Evolutionary conservation across 2,797 vertebrate genomes (phyloP), one percentile per base, ranked within the genome.

Genomic region (Lemur catta): DNA sequence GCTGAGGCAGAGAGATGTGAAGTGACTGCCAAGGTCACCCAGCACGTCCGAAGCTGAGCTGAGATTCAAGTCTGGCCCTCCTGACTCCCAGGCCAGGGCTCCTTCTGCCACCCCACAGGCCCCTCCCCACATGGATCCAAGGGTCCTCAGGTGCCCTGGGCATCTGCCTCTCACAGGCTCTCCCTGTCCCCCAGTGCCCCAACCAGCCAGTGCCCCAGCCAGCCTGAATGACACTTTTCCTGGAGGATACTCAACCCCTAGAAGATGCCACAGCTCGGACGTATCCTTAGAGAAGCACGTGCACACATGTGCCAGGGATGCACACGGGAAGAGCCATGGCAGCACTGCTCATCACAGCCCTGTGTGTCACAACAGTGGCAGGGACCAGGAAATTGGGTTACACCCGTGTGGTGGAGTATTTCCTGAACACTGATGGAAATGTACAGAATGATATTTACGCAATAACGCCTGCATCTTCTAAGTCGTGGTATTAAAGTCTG

Each of bases 381-480:
- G 6, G 20, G 26, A 35, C 30, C 17, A 86, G 80, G 24, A 72
- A 55, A 11, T 4, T 4, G 7, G 33, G 50, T 10, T 43, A 30
- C 28, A 35, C 1, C 46, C 20, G 30, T 10, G 30, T 28, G 2
- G 6, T 33, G 15, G 46, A 18, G 33, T 46, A 43, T 98, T 98
- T 98, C 97, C 98, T 98, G 98, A 99, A 99, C 99, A 98, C 98
- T 97, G 97, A 99, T 98, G 98, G 98, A 99, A 98, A 99, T 99
- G 99, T 99, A 99, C 99, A 99, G 99, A 99, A 98, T 99, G 99
- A 99, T 98, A 99, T 99, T 99, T 99, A 99, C 99, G 99, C 99
- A 99, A 99, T 99, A 99, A 99, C 99, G 99, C 99, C 99, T 99
- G 99, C 99, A 98, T 98, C 98, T 99, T 99, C 99, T 99, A 98